These are phyloP conservation scores for Erpornis zantholeuca DNA, from an alignment of 2,113 vertebrate species.

Conservation along the genomic window DNA sequence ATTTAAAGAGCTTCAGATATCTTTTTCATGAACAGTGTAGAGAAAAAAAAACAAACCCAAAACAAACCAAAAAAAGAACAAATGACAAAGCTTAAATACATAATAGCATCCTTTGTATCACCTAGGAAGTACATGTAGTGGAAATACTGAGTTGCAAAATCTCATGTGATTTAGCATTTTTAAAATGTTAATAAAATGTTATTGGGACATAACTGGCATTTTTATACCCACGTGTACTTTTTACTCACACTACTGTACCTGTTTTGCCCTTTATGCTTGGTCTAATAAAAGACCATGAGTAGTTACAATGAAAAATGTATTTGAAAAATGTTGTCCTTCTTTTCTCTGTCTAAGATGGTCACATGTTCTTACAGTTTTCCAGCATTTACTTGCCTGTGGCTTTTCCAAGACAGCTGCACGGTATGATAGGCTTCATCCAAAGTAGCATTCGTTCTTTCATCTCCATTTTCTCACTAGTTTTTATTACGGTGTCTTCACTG, in stretches of 20 bases:
- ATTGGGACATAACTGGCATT: neutral
- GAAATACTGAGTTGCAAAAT: neutral
- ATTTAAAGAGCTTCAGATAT: neutral
- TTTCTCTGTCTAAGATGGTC: neutral
- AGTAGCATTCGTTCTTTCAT: neutral
- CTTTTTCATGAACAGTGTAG: neutral
- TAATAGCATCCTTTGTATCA: neutral
- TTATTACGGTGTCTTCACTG: neutral
- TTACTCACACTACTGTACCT: neutral
- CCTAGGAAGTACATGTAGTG: neutral
- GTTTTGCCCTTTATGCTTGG: neutral
- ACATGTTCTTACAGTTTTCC: neutral
- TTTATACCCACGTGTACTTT: neutral
- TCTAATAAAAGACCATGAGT: neutral
- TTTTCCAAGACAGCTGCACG: neutral
- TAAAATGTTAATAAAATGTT: neutral
- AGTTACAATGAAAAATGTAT: neutral
- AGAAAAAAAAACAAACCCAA: neutral
- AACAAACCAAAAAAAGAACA: neutral
- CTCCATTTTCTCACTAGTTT: neutral
- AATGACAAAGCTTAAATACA: neutral
- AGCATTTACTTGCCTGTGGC: neutral
- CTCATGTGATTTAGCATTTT: neutral
- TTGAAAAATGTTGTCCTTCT: neutral
- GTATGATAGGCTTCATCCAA: neutral